Percentiles rank a stretch among this genome's conserved stretches.
Evolutionary conservation across 2,113 vertebrate genomes (phyloP).

Genomic region (Sphyrna mokarran): DNA sequence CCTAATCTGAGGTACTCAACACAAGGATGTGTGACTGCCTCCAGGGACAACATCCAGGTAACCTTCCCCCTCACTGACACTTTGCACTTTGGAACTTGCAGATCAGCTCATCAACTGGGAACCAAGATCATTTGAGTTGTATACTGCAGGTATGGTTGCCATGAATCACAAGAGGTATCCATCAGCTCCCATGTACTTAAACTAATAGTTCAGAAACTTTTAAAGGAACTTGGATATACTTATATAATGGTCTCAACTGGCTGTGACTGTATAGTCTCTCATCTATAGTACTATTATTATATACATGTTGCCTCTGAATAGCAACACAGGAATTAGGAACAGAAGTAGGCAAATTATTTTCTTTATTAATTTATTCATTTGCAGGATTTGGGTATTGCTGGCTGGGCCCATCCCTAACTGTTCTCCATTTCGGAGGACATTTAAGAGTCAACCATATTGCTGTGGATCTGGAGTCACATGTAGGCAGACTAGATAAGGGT

Average conservation of each 20-base stretch:
- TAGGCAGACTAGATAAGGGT: no score
- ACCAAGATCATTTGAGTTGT: background rate
- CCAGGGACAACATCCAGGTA: background rate
- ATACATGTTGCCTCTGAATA: background rate
- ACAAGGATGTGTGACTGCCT: background rate
- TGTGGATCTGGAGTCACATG: no score
- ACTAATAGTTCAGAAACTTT: background rate
- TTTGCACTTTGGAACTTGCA: background rate
- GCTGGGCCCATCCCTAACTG: no score
- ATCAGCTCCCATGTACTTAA: background rate
- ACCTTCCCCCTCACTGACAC: background rate
- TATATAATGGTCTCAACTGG: background rate
- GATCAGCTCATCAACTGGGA: background rate
- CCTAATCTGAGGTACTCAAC: background rate
- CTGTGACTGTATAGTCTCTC: background rate
- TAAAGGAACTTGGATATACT: background rate
- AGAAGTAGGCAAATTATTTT: no score
- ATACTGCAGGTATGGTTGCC: background rate
- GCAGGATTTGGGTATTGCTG: no score
- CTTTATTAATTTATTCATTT: no score
- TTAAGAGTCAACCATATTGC: no score
- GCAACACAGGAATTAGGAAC: background rate
- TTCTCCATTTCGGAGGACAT: no score
- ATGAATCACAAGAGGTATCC: background rate
- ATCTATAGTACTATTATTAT: background rate